Evolutionary conservation across 2,797 vertebrate species (phyloP), one percentile per base, ranked within the genome.

Genomic region (Sebastes nivosus): DNA sequence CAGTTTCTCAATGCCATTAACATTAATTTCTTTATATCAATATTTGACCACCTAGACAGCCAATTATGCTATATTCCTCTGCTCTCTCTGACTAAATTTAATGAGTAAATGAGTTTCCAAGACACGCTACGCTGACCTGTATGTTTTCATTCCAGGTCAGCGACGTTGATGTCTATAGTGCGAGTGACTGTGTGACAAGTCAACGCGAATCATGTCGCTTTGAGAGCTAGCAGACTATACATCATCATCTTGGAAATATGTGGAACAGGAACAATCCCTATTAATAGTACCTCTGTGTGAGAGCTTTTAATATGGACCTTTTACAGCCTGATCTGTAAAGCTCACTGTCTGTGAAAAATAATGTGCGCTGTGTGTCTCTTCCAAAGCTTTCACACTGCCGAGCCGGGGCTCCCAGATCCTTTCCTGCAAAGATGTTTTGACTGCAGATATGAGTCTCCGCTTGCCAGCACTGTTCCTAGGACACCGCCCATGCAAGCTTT

Each of bases 11-110:
- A 4, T 36, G 63, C 58, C 65, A 82, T 86, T 60, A 67, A 55
- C 29, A 73, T 79, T 18, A 2, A 84, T 81, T 72, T 82, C 73
- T 86, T 82, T 79, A 57, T 67, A 54, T 72, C 71, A 77, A 77
- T 84, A 64, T 82, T 60, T 77, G 34, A 81, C 79, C 66, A 64
- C 60, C 57, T 42, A 78, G 70, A 65, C 50, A 4, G 57, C 29
- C 79, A 74, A 54, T 87, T 81, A 69, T 6, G 38, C 73, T 67
- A 75, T 30, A 30, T 30, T 25, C 67, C 30, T 29, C 57, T 27
- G 55, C 66, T 84, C 72, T 80, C 32, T 69, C 20, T 6, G 8
- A 8, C 58, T 77, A 13, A 52, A 79, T 75, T 58, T 72, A 85
- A 82, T 67, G 27, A 81, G 72, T 30, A 84, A 81, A 79, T 66